A percentile compares a stretch with the other conserved stretches of the same genome.
These are phyloP conservation scores for Mus minutoides DNA, from an alignment of 2,797 vertebrate species.

Conservation along the genomic window DNA sequence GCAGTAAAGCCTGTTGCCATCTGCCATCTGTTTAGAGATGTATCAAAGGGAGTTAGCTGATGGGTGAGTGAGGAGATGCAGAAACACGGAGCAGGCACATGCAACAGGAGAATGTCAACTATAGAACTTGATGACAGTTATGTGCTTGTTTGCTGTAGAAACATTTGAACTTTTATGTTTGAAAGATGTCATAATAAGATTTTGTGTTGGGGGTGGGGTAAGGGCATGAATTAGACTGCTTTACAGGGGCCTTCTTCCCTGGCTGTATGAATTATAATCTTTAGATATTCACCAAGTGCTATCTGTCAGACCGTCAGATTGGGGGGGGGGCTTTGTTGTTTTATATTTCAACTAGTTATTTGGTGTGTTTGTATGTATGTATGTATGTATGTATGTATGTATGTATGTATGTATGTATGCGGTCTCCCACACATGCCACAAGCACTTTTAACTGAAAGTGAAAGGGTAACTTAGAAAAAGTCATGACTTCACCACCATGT, in stretches of 20 bases:
- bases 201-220: not conserved
- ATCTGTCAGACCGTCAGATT: not conserved
- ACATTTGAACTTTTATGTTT: not conserved
- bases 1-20: not conserved
- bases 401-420: no score
- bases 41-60: not conserved
- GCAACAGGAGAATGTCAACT: not conserved
- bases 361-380: not conserved
- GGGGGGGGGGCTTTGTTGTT: not conserved
- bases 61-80: not conserved
- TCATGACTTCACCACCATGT: not conserved
- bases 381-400: not conserved
- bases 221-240: not conserved
- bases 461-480: not conserved
- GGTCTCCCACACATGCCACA: not conserved
- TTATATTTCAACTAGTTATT: not conserved
- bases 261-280: not conserved
- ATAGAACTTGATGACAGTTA: not conserved
- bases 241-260: not conserved
- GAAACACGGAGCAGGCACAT: not conserved
- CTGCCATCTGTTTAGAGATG: not conserved
- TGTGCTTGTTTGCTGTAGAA: not conserved
- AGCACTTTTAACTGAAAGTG: not conserved
- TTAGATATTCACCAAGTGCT: not conserved
- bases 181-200: not conserved